Conservation (phyloP, 2,797 vertebrate genomes). For the Catamblyrhynchus diadema region DNA sequence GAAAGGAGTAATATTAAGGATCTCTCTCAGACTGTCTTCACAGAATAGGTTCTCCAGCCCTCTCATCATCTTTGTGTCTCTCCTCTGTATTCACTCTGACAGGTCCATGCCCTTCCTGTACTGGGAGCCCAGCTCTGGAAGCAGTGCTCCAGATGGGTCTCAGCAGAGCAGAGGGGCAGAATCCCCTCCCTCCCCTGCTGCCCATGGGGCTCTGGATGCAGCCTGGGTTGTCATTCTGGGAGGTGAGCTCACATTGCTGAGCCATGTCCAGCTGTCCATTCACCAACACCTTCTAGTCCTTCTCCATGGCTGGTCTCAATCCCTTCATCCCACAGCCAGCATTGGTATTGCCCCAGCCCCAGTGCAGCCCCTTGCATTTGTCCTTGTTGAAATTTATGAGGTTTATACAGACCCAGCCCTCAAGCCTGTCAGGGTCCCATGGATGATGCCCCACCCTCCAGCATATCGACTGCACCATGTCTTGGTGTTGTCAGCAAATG, state of each 20-base stretch:
- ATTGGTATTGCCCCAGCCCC: neutral
- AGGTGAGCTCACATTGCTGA: neutral
- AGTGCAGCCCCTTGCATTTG: neutral
- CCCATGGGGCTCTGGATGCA: neutral
- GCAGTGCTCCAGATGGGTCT: neutral
- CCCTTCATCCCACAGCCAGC: neutral
- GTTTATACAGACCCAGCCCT: neutral
- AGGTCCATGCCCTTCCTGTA: fast-evolving
- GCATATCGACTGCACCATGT: fast-evolving
- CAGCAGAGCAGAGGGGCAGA: neutral
- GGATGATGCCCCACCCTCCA: neutral
- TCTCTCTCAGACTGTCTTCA: neutral
- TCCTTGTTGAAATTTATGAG: neutral
- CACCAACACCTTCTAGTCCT: neutral
- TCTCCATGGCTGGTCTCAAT: neutral
- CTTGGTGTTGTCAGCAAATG: neutral
- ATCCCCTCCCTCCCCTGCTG: neutral
- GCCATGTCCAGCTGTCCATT: neutral
- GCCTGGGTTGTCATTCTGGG: neutral
- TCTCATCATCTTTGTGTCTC: neutral
- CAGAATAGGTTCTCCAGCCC: neutral
- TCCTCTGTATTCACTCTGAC: fast-evolving
- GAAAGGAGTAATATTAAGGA: neutral
- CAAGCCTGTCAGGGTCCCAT: neutral
- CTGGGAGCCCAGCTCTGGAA: neutral